Percentiles rank a stretch among this genome's conserved stretches.
Conservation (phyloP, 1,140 invertebrate genomes). For the Philopotamus ludificatus region DNA sequence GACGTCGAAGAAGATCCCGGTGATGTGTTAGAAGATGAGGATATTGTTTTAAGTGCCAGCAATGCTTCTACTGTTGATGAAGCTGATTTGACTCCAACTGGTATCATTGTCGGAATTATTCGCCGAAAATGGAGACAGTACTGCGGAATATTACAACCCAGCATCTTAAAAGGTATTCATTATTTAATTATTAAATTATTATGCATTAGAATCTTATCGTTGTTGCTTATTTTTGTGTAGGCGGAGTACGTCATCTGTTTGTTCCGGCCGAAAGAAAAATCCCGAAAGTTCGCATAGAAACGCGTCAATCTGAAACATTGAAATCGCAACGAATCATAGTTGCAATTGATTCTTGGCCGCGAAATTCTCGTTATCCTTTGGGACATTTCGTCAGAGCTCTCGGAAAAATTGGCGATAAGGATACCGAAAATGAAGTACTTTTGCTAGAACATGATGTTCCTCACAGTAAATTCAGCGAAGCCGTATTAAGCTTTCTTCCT, state of each 20-base stretch:
- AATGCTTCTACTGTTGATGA: slow-evolving; percentile 43
- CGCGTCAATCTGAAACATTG: slow-evolving; percentile 80
- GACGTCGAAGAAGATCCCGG: slow-evolving; percentile 76
- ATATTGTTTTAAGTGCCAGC: slow-evolving; percentile 45
- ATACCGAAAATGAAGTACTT: slow-evolving; percentile 94
- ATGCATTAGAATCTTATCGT: not conserved
- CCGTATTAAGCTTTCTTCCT: slow-evolving; percentile 90
- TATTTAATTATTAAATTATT: slow-evolving; percentile 3
- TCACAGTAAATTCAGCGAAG: slow-evolving; percentile 90
- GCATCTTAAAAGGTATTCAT: slow-evolving; percentile 68
- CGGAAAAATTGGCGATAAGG: slow-evolving; percentile 75
- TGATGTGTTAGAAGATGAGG: slow-evolving; percentile 66
- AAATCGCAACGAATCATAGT: slow-evolving; percentile 85
- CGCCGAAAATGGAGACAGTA: slow-evolving; percentile 95
- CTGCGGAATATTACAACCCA: slow-evolving; percentile 90
- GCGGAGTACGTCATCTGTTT: slow-evolving; percentile 76
- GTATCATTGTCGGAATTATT: slow-evolving; percentile 91
- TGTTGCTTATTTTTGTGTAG: slow-evolving; percentile 49
- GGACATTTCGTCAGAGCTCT: slow-evolving; percentile 88
- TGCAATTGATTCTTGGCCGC: slow-evolving; percentile 89
- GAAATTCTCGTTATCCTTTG: slow-evolving; percentile 72
- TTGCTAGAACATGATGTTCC: slow-evolving; percentile 97
- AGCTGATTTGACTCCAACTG: slow-evolving; percentile 69
- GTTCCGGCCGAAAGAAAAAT: slow-evolving; percentile 87
- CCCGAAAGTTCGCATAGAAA: slow-evolving; percentile 90